A percentile compares a stretch with the other conserved stretches of the same genome.
Evolutionary conservation across 2,113 vertebrate genomes (phyloP).

Genomic region (Thalassarche chlororhynchos): DNA sequence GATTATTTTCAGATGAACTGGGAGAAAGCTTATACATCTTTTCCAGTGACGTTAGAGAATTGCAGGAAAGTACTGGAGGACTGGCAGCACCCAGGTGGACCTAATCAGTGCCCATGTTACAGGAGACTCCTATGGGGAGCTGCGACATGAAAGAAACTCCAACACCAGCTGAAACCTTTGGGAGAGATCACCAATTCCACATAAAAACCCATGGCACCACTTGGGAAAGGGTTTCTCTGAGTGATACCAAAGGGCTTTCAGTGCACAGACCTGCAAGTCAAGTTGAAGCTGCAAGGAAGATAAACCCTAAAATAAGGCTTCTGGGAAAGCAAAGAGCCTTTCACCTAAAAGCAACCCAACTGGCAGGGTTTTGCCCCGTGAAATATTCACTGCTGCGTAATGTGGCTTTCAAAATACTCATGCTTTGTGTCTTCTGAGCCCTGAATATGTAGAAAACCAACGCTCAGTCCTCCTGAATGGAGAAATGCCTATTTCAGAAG

Average conservation of each 20-base stretch:
- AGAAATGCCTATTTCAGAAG: not conserved
- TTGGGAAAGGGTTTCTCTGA: not conserved
- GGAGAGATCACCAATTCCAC: not conserved
- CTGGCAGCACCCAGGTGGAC: not conserved
- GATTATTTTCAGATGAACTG: not conserved
- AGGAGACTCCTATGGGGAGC: not conserved
- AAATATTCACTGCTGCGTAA: not conserved
- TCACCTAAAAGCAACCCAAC: not conserved
- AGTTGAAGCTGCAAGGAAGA: not conserved
- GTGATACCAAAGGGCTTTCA: not conserved
- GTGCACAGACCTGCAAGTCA: not conserved
- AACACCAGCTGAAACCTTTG: not conserved
- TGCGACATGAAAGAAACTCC: fast-evolving
- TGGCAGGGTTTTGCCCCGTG: not conserved
- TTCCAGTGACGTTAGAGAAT: not conserved
- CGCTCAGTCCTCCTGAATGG: not conserved
- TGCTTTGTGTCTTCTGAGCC: not conserved
- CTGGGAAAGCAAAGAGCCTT: not conserved
- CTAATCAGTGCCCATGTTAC: not conserved
- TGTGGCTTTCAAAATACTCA: not conserved
- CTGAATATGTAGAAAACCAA: not conserved
- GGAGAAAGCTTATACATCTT: not conserved
- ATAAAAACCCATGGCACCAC: not conserved
- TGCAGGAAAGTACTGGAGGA: not conserved
- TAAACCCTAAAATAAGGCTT: not conserved